phyloP scores from a whole-genome alignment of 2,113 vertebrate genomes.

The Microtus montanus region DNA sequence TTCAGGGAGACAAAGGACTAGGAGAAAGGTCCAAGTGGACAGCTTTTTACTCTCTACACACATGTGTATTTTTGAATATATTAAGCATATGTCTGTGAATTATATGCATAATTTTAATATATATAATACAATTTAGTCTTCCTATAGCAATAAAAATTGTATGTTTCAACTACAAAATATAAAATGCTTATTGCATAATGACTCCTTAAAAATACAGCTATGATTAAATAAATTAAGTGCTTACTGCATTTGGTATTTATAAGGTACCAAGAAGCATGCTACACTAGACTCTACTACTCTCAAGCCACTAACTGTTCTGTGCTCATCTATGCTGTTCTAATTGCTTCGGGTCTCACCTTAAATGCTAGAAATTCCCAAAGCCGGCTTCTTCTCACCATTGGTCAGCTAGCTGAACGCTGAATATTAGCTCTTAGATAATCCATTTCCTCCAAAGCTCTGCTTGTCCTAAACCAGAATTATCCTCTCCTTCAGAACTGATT shows the following conservation, averaged over 20 bases:
- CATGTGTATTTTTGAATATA: background rate
- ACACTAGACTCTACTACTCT: background rate
- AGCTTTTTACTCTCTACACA: background rate
- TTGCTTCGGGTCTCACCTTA: background rate
- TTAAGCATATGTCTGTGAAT: background rate
- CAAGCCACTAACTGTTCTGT: background rate
- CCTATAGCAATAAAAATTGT: slow-evolving; percentile 36
- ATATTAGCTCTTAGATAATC: background rate
- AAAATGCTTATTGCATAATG: slow-evolving; percentile 42
- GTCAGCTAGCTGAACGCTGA: background rate
- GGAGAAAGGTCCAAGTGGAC: background rate
- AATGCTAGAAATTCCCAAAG: background rate
- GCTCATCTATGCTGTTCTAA: background rate
- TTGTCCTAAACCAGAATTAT: background rate
- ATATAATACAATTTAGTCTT: slow-evolving; percentile 26
- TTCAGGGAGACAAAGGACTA: background rate
- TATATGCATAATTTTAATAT: slow-evolving; percentile 27
- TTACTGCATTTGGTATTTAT: background rate
- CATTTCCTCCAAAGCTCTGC: background rate
- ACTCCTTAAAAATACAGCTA: slow-evolving; percentile 26
- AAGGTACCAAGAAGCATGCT: background rate
- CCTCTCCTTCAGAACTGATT: background rate
- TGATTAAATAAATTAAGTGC: slow-evolving; percentile 44
- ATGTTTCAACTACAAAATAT: slow-evolving; percentile 45
- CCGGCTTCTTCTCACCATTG: slow-evolving; percentile 12